Percentiles rank a stretch among this genome's conserved stretches.
phyloP scores from a whole-genome alignment of 64 coral and sea anemone species.

The Dendronephthya gigantea region DNA sequence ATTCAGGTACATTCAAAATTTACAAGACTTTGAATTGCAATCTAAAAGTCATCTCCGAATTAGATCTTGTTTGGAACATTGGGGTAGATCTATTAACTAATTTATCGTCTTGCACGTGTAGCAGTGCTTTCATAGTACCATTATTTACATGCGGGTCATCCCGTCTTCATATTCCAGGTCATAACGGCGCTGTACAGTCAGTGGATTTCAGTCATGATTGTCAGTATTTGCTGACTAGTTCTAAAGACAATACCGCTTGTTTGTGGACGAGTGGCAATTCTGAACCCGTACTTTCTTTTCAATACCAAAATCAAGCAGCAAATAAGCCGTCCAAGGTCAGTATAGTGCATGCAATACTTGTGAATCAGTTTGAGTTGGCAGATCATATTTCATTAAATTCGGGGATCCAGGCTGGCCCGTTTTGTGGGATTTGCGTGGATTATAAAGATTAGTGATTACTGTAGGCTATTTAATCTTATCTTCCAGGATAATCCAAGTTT shows the following conservation, averaged over 20 bases:
- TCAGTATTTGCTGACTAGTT: constrained; percentile 72
- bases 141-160: too few relatives aligned
- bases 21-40: too few relatives aligned
- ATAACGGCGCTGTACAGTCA: constrained; percentile 68
- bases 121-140: too few relatives aligned
- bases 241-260: constrained; percentile 64
- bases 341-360: neutral
- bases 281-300: constrained; percentile 56
- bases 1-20: constrained; percentile 30
- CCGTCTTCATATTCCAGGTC: constrained; percentile 15
- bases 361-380: too few relatives aligned
- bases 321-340: neutral
- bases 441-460: too few relatives aligned
- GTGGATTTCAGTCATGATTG: constrained; percentile 64
- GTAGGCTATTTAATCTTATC: neutral
- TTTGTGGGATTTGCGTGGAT: too few relatives aligned
- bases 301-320: neutral
- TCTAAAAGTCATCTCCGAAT: too few relatives aligned
- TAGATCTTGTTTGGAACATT: too few relatives aligned
- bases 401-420: too few relatives aligned
- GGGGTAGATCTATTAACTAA: too few relatives aligned
- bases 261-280: constrained; percentile 55
- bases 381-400: too few relatives aligned
- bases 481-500: constrained; percentile 81
- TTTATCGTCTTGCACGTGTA: too few relatives aligned